A percentile compares a stretch with the other conserved stretches of the same genome.
Conservation (phyloP, 2,888 invertebrate species). For the Theodoxus fluviatilis region DNA sequence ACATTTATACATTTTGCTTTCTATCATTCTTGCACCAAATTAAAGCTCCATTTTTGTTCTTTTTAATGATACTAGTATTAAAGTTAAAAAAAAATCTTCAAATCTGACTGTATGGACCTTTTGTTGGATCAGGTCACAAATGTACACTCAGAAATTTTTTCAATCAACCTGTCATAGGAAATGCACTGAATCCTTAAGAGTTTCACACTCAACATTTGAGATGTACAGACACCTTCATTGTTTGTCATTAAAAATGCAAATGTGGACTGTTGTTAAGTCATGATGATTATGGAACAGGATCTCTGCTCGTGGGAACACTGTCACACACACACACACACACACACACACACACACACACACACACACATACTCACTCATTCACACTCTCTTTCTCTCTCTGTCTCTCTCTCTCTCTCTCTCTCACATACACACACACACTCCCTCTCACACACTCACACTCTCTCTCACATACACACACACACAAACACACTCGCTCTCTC, state of each 20-base stretch:
- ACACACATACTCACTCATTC: neutral
- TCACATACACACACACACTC: neutral
- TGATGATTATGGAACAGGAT: neutral
- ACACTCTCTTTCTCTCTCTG: neutral
- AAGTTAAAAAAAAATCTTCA: too few species aligned
- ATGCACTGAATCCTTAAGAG: too few species aligned
- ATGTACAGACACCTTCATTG: too few species aligned
- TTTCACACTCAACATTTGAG: too few species aligned
- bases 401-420: neutral
- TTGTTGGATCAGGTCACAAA: too few species aligned
- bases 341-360: neutral
- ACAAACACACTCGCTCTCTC: neutral
- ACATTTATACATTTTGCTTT: too few species aligned
- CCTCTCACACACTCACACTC: neutral
- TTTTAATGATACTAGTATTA: too few species aligned
- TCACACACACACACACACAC: neutral
- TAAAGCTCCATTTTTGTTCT: too few species aligned
- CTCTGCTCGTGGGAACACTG: neutral
- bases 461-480: neutral
- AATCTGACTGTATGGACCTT: too few species aligned
- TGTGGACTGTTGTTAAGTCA: neutral
- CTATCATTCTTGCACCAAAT: too few species aligned
- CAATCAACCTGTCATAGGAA: too few species aligned
- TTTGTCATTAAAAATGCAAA: slow-evolving; percentile 2
- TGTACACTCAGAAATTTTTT: too few species aligned